phyloP scores from a whole-genome alignment of 2,797 vertebrate species.

The Sus cebifrons region DNA sequence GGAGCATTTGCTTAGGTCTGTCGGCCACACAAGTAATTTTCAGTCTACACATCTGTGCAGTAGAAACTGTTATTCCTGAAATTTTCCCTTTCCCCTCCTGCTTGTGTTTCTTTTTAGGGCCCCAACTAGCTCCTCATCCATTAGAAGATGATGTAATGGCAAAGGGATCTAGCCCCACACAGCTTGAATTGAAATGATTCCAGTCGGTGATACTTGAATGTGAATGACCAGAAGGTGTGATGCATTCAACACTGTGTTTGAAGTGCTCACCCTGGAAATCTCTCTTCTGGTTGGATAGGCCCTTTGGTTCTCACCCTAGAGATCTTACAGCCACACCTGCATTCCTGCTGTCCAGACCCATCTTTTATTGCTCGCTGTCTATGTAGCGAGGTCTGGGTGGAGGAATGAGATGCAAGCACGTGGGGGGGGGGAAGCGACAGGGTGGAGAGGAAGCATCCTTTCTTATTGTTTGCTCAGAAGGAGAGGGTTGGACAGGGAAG shows the following conservation, averaged over 20 bases:
- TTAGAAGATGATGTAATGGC: slow-evolving; percentile 86
- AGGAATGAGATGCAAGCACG: neutral
- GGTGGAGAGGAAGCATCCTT: slow-evolving; percentile 63
- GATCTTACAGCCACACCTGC: slow-evolving; percentile 85
- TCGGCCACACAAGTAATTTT: slow-evolving; percentile 70
- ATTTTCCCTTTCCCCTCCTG: neutral
- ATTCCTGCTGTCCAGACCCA: slow-evolving; percentile 84
- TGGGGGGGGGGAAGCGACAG: neutral
- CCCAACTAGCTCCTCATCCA: slow-evolving; percentile 79
- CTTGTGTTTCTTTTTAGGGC: slow-evolving; percentile 75
- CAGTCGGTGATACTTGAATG: slow-evolving; percentile 81
- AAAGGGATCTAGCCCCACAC: slow-evolving; percentile 80
- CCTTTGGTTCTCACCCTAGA: slow-evolving; percentile 75
- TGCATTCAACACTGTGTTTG: slow-evolving; percentile 82
- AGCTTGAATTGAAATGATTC: slow-evolving; percentile 85
- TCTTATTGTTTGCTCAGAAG: slow-evolving; percentile 79
- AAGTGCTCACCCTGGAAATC: slow-evolving; percentile 83
- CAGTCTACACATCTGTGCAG: slow-evolving; percentile 67
- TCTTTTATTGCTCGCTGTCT: slow-evolving; percentile 86
- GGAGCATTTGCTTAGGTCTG: slow-evolving; percentile 70
- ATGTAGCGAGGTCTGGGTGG: slow-evolving; percentile 67
- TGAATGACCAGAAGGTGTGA: slow-evolving; percentile 85
- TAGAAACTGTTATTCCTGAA: slow-evolving; percentile 74
- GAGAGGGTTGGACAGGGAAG: slow-evolving; percentile 64
- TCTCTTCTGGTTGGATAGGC: slow-evolving; percentile 83